Evolutionary conservation across 2,797 vertebrate species (phyloP), one percentile per base, ranked within the genome.

Genomic region (Gymnothorax javanicus): DNA sequence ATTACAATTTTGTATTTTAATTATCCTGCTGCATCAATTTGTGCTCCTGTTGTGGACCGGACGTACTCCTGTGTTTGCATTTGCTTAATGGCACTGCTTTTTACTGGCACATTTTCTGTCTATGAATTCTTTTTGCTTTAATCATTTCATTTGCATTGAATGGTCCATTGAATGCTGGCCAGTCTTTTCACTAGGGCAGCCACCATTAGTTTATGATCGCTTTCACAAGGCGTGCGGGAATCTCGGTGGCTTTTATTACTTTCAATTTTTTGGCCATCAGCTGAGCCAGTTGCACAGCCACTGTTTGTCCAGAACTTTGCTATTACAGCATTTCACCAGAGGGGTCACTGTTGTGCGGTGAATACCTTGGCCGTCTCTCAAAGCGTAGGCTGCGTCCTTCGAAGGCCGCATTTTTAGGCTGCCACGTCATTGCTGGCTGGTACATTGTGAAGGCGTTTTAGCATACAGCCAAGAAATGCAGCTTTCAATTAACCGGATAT

Each of bases 51-150:
- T 9, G 3, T 11, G 25, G 7, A 17, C 27, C 60, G 50, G 8
- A 67, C 5, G 20, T 15, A 8, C 43, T 25, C 13, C 73, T 56
- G 33, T 71, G 27, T 43, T 75, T 27, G 11, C 58, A 86, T n/a
- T 85, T 81, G 25, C 56, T 2, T 71, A 89, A 86, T 84, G 20
- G 84, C 58, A 58, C 86, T 69, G 75, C 59, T 89, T 25, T 60
- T 82, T 0, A 5, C 84, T 4, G 75, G 85, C 89, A 87, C 57
- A 50, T 43, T 83, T 82, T 56, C 56, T 33, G 7, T 9, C 73
- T 50, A 43, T 43, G 33, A 43, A 43, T 43, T 43, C 43, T 27
- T 7, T 15, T 50, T 43, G 2, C 9, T 73, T 33, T 13, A 27
- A 33, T 12, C 11, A 73, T 33, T 33, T 43, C 9, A 33, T 43